These are phyloP conservation scores for Danio choprae DNA, from an alignment of 2,797 vertebrate genomes.

Conservation along the genomic window DNA sequence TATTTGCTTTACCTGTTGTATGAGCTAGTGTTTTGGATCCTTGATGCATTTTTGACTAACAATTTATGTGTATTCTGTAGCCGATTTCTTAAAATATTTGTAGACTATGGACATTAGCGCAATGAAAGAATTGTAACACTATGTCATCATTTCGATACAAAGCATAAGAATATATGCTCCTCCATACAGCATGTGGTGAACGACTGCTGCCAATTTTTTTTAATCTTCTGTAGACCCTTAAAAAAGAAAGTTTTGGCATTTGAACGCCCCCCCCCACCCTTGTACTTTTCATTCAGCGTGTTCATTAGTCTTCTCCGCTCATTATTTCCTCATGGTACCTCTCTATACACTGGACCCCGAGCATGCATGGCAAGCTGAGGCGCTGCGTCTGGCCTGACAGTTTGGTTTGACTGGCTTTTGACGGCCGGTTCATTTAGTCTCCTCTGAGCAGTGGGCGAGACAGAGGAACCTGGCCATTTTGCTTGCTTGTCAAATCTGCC, in stretches of 20 bases:
- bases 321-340: conserved; percentile 34
- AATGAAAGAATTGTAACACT: background rate
- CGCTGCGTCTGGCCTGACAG: conserved; percentile 46
- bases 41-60: no score
- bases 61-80: no score
- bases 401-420: conserved; percentile 55
- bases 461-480: conserved; percentile 55
- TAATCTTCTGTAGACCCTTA: background rate
- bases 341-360: conserved; percentile 19
- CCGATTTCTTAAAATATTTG: no score
- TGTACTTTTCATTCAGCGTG: conserved; percentile 38
- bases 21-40: no score
- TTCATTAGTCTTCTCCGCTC: conserved; percentile 44
- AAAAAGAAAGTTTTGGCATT: conserved; percentile 16
- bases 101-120: background rate
- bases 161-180: background rate
- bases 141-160: background rate
- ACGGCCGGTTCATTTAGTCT: conserved; percentile 70
- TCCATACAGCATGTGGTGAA: background rate
- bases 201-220: background rate
- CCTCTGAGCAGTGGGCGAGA: conserved; percentile 48
- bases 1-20: no score
- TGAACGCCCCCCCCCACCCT: conserved; percentile 16
- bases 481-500: conserved; percentile 71
- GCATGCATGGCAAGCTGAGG: conserved; percentile 35